phyloP scores from a whole-genome alignment of 2,888 invertebrate species.

The Meta bourneti region DNA sequence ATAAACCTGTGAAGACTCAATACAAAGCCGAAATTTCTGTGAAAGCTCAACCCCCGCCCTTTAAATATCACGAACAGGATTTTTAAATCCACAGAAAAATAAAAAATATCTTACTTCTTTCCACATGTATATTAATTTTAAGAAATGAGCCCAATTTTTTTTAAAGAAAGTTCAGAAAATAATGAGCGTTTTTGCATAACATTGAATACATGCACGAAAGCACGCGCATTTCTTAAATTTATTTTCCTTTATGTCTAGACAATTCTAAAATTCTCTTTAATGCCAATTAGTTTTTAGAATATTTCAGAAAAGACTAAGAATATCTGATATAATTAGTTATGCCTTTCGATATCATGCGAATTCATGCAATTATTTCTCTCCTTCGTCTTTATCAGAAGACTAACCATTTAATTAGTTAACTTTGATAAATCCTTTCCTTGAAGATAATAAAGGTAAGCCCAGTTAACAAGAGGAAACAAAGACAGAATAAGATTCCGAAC shows the following conservation, averaged over 20 bases:
- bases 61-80: no score
- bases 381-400: no score
- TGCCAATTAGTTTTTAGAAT: neutral
- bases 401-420: neutral
- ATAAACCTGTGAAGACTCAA: no score
- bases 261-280: neutral
- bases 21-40: no score
- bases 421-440: neutral
- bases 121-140: no score
- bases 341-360: neutral
- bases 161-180: no score
- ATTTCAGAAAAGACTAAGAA: neutral
- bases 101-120: no score
- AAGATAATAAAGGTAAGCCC: neutral
- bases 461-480: neutral
- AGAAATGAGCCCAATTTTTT: no score
- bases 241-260: neutral
- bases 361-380: neutral
- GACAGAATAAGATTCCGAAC: neutral
- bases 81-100: no score
- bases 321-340: neutral
- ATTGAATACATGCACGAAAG: no score
- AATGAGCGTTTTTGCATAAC: no score
- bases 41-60: no score
- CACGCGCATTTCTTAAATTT: neutral